Percentiles rank a stretch among this genome's conserved stretches.
Evolutionary conservation across 2,888 invertebrate genomes (phyloP).

Genomic region (Parnassius glacialis): DNA sequence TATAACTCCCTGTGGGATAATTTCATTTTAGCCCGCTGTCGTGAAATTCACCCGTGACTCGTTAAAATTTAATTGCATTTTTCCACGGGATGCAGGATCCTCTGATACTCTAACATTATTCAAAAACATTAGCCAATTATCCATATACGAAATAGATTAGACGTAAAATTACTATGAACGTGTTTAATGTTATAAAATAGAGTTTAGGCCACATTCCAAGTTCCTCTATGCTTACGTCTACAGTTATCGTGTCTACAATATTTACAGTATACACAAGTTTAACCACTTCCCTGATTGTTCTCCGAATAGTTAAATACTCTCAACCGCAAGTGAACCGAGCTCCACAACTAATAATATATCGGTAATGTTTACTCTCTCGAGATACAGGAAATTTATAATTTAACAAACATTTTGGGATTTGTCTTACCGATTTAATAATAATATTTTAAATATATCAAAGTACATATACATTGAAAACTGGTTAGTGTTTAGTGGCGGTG

Average conservation of each 20-base stretch:
- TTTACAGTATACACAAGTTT: conserved; percentile 40
- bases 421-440: conserved; percentile 5
- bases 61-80: too few relatives aligned
- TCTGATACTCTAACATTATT: too few relatives aligned
- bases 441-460: background rate
- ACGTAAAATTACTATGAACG: too few relatives aligned
- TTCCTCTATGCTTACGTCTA: conserved; percentile 19
- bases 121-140: too few relatives aligned
- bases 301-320: conserved; percentile 44
- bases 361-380: conserved; percentile 17
- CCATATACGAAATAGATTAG: too few relatives aligned
- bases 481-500: too few relatives aligned
- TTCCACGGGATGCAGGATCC: too few relatives aligned
- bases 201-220: conserved; percentile 13
- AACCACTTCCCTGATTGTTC: conserved; percentile 56
- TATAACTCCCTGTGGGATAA: too few relatives aligned
- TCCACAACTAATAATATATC: conserved; percentile 24
- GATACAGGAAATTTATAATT: conserved; percentile 18
- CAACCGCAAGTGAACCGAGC: conserved; percentile 28
- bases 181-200: too few relatives aligned
- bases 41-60: too few relatives aligned
- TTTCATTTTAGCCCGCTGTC: too few relatives aligned
- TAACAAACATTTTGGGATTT: conserved; percentile 15
- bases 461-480: background rate
- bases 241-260: conserved; percentile 24